Percentiles rank a stretch among this genome's conserved stretches.
Conservation (phyloP, 1,140 invertebrate genomes). For the Periplaneta americana region DNA sequence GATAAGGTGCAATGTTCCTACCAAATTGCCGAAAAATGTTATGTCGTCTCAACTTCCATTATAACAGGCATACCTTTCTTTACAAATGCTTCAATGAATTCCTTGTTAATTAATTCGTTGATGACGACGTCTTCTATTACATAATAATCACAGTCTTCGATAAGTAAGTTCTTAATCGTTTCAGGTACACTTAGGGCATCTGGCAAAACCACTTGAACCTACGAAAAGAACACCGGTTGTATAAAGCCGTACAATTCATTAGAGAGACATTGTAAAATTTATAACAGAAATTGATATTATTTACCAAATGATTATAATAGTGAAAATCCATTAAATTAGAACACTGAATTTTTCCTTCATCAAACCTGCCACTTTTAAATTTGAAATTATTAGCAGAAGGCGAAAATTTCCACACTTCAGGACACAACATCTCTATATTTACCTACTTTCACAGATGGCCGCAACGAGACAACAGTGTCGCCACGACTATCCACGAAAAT, state of each 20-base stretch:
- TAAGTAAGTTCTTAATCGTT: slow-evolving; percentile 32
- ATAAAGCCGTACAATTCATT: slow-evolving; percentile 2
- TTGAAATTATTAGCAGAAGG: slow-evolving; percentile 35
- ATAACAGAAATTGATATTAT: slow-evolving; percentile 18
- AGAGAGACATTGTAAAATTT: not conserved
- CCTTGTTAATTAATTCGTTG: slow-evolving; percentile 40
- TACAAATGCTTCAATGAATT: slow-evolving; percentile 48
- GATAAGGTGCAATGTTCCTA: too few relatives aligned
- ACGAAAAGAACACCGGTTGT: slow-evolving; percentile 30
- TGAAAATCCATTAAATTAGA: slow-evolving; percentile 32
- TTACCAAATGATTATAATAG: slow-evolving; percentile 47
- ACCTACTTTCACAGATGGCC: not conserved
- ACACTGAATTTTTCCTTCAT: slow-evolving; percentile 21
- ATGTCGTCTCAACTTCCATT: not conserved
- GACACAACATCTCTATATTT: slow-evolving; percentile 25
- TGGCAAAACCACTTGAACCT: slow-evolving; percentile 50
- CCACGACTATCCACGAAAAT: too few relatives aligned
- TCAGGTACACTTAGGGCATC: slow-evolving; percentile 38
- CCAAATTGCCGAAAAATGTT: not conserved
- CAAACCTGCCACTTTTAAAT: slow-evolving; percentile 26
- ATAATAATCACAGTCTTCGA: slow-evolving; percentile 49
- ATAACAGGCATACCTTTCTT: slow-evolving; percentile 37
- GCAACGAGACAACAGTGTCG: too few relatives aligned
- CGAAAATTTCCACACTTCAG: slow-evolving; percentile 46
- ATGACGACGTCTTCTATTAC: slow-evolving; percentile 37